A percentile compares a stretch with the other conserved stretches of the same genome.
Conservation (phyloP, 53 echinoderm and acorn worm genomes). For the Paracentrotus lividus region DNA sequence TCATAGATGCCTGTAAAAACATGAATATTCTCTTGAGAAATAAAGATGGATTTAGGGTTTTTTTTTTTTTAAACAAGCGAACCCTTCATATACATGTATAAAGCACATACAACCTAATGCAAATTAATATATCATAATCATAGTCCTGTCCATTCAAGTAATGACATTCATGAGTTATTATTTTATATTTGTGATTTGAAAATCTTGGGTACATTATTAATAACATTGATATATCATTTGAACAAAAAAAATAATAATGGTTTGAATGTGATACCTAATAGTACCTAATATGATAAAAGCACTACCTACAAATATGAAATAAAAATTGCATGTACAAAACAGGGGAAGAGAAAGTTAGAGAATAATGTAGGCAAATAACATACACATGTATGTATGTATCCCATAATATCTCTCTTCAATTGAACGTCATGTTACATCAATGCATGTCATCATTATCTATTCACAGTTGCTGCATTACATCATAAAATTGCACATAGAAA, state of each 20-base stretch:
- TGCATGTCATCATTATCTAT: constrained; percentile 12
- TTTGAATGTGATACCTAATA: not conserved
- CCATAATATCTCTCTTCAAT: not conserved
- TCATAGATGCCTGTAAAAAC: too few species aligned
- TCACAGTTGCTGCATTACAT: not conserved
- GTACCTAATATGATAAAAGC: not conserved
- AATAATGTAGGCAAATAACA: not conserved
- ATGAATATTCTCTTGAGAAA: not conserved
- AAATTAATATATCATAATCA: constrained; percentile 5
- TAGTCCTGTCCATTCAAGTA: not conserved
- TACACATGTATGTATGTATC: too few species aligned
- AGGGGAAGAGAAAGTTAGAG: not conserved
- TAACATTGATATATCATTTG: not conserved
- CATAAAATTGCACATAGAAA: constrained; percentile 6
- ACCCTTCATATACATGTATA: too few species aligned
- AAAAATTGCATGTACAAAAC: not conserved
- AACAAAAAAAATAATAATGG: not conserved
- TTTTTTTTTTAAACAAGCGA: too few species aligned
- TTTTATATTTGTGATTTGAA: not conserved
- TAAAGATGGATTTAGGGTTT: not conserved
- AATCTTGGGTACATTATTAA: not conserved
- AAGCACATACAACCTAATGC: not conserved
- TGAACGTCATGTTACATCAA: not conserved
- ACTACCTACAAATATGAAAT: not conserved
- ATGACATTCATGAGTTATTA: not conserved